Conservation (phyloP, 2,797 vertebrate species). For the Leptatherina wallacei region DNA sequence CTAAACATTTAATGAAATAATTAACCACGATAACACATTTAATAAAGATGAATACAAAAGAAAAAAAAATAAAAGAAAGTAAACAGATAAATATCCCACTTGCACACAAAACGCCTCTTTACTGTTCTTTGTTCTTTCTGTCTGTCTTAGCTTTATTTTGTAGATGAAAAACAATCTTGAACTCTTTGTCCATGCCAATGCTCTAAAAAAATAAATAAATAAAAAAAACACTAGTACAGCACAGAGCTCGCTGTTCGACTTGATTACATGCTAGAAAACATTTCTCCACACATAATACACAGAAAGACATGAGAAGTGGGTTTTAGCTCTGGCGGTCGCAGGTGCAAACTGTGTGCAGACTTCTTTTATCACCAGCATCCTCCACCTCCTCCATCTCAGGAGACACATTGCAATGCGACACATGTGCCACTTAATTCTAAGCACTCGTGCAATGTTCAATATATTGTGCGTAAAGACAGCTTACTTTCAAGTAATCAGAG, state of each 20-base stretch:
- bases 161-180: background rate
- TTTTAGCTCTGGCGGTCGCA: slow-evolving; percentile 30
- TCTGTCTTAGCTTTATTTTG: slow-evolving; percentile 22
- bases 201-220: too few species aligned
- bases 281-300: slow-evolving; percentile 12
- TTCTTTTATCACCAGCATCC: slow-evolving; percentile 50
- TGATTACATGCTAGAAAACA: slow-evolving; percentile 33
- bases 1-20: slow-evolving; percentile 26
- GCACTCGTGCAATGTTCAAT: background rate
- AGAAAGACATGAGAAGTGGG: slow-evolving; percentile 8
- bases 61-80: background rate
- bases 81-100: background rate
- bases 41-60: background rate
- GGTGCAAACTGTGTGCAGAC: slow-evolving; percentile 60
- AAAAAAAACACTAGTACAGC: background rate
- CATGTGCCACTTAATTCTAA: slow-evolving; percentile 28
- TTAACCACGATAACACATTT: background rate
- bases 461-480: slow-evolving; percentile 5
- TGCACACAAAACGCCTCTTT: background rate
- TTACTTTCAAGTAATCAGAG: background rate
- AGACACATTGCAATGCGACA: slow-evolving; percentile 51
- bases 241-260: slow-evolving; percentile 15
- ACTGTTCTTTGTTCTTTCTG: background rate
- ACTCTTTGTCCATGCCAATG: slow-evolving; percentile 9
- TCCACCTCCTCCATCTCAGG: slow-evolving; percentile 30